Evolutionary conservation across 2,888 invertebrate species (phyloP).

Genomic region (Aromia moschata): DNA sequence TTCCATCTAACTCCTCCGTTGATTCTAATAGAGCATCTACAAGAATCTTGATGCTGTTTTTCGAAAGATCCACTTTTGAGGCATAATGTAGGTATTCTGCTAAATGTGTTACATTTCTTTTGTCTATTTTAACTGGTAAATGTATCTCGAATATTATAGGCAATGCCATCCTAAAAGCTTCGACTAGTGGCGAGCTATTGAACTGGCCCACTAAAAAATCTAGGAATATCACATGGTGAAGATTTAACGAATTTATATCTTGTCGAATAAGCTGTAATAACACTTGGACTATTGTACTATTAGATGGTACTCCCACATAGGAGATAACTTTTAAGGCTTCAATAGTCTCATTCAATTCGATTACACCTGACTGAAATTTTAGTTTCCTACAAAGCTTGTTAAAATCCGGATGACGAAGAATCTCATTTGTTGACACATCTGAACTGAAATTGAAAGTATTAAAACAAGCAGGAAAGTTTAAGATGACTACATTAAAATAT

Average conservation of each 20-base stretch:
- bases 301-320: conserved; percentile 68
- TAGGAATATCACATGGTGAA: conserved; percentile 71
- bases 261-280: conserved; percentile 71
- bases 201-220: conserved; percentile 68
- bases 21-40: conserved; percentile 65
- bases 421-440: conserved; percentile 58
- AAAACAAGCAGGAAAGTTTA: background rate
- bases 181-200: conserved; percentile 67
- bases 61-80: conserved; percentile 64
- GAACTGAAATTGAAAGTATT: conserved; percentile 54
- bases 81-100: conserved; percentile 68
- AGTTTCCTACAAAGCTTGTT: conserved; percentile 68
- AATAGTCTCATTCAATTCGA: conserved; percentile 67
- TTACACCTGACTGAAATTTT: conserved; percentile 65
- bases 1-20: conserved; percentile 59
- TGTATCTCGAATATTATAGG: conserved; percentile 75
- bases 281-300: conserved; percentile 70
- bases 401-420: conserved; percentile 68
- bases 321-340: conserved; percentile 69
- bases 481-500: too few relatives aligned
- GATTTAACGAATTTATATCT: conserved; percentile 69
- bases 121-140: conserved; percentile 68
- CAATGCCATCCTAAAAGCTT: conserved; percentile 72
- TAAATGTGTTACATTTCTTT: conserved; percentile 65
- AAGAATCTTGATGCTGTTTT: conserved; percentile 66